These are phyloP conservation scores for Heterochromis multidens DNA, from an alignment of 2,113 vertebrate genomes.

Conservation along the genomic window DNA sequence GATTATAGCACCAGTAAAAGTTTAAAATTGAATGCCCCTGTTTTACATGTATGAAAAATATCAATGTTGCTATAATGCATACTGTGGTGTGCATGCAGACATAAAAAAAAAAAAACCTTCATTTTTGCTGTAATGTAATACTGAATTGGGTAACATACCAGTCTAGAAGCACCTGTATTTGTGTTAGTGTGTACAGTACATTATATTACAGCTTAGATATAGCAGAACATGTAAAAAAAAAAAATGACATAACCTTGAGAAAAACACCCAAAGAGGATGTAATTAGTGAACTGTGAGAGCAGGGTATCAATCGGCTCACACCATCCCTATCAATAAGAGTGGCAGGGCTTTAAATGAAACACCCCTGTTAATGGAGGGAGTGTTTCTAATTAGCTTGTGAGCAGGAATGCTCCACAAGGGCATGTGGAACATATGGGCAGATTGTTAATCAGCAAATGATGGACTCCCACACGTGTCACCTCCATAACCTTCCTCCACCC, in stretches of 20 bases:
- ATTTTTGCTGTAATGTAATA: neutral
- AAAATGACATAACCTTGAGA: slow-evolving; percentile 4
- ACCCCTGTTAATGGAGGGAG: slow-evolving; percentile 36
- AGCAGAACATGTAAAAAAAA: neutral
- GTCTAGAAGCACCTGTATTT: neutral
- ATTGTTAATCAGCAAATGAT: slow-evolving; percentile 24
- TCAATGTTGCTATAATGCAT: neutral
- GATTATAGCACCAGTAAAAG: neutral
- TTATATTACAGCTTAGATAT: neutral
- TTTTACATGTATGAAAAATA: neutral
- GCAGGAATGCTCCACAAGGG: slow-evolving; percentile 4
- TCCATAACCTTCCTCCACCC: slow-evolving; percentile 12
- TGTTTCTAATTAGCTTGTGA: slow-evolving; percentile 55
- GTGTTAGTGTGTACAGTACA: neutral
- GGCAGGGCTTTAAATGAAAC: slow-evolving; percentile 59
- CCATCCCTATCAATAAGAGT: neutral
- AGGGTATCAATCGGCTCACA: slow-evolving; percentile 30
- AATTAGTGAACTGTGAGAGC: slow-evolving; percentile 7
- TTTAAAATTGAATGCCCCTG: neutral
- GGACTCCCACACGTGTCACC: neutral
- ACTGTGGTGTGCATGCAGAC: neutral
- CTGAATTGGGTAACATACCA: neutral
- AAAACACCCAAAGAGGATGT: neutral
- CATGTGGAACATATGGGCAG: neutral
- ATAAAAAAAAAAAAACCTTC: neutral